These are phyloP conservation scores for Mus spicilegus DNA, from an alignment of 2,113 vertebrate genomes.

Conservation along the genomic window DNA sequence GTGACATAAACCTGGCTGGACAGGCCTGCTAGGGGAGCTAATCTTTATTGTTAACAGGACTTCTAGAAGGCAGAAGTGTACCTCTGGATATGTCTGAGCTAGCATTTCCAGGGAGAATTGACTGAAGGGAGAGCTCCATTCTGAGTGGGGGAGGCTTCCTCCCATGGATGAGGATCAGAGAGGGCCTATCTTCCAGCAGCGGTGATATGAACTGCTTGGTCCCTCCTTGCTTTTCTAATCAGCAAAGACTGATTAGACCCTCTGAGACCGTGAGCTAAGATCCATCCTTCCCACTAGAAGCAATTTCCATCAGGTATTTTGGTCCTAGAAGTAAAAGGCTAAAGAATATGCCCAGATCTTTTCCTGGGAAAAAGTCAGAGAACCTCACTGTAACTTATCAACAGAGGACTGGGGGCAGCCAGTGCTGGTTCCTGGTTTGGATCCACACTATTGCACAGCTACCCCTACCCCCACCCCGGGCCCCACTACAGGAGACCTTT, in stretches of 20 bases:
- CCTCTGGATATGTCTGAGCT: not conserved
- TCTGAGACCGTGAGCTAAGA: not conserved
- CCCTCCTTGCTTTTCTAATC: not conserved
- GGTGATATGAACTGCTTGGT: too few relatives aligned
- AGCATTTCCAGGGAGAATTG: not conserved
- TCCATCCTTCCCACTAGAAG: not conserved
- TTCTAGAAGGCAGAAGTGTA: not conserved
- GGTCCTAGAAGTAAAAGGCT: not conserved
- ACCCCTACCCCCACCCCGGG: fast-evolving
- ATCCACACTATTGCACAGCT: not conserved
- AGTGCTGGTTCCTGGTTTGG: not conserved
- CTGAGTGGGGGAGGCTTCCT: not conserved
- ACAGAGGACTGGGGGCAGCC: not conserved
- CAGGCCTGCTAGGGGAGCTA: not conserved
- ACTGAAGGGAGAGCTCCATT: not conserved
- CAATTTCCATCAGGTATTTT: not conserved
- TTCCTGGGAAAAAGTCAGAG: not conserved
- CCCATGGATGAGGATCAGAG: not conserved
- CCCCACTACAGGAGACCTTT: not conserved
- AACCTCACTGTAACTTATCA: not conserved
- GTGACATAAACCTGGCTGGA: not conserved
- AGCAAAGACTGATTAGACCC: not conserved
- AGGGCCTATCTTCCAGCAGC: not conserved
- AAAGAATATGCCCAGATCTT: not conserved
- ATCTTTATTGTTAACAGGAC: not conserved